These are phyloP conservation scores for Eristalis tenax DNA, from an alignment of 2,888 invertebrate genomes.

Conservation along the genomic window DNA sequence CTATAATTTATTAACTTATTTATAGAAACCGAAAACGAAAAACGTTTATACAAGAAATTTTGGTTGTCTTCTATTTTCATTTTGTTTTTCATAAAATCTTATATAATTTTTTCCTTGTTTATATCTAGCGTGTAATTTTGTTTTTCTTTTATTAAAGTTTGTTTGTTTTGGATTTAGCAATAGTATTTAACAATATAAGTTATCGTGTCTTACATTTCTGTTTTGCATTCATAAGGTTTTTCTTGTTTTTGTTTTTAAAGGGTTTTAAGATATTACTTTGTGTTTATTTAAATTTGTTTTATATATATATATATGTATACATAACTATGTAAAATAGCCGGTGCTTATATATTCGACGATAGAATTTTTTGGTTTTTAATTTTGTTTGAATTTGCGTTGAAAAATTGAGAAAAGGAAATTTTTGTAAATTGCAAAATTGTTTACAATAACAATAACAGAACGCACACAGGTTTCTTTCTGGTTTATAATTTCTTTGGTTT, in stretches of 20 bases:
- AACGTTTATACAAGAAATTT: slow-evolving; percentile 69
- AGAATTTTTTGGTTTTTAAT: slow-evolving; percentile 34
- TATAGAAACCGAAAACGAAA: slow-evolving; percentile 68
- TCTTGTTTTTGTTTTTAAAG: slow-evolving; percentile 22
- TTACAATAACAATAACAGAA: slow-evolving; percentile 53
- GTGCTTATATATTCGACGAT: slow-evolving; percentile 65
- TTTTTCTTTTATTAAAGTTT: slow-evolving; percentile 40
- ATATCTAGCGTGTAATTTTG: slow-evolving; percentile 59
- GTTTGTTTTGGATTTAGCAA: slow-evolving; percentile 44
- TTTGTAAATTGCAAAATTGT: slow-evolving; percentile 50
- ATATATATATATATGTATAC: slow-evolving; percentile 41
- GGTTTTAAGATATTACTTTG: slow-evolving; percentile 53
- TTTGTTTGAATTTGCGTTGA: slow-evolving; percentile 30
- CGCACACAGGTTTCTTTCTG: slow-evolving; percentile 9
- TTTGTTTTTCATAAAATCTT: slow-evolving; percentile 12
- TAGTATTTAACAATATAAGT: slow-evolving; percentile 58
- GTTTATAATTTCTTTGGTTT: not conserved
- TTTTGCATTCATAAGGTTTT: slow-evolving; percentile 50
- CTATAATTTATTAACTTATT: slow-evolving; percentile 63
- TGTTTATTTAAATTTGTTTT: slow-evolving; percentile 52
- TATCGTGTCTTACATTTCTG: slow-evolving; percentile 32
- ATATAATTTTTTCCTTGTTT: slow-evolving; percentile 9
- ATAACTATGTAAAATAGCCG: slow-evolving; percentile 67
- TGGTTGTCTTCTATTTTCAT: slow-evolving; percentile 41
- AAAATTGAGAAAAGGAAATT: slow-evolving; percentile 48